Conservation (phyloP, 2,797 vertebrate genomes). For the Sternotherus odoratus region DNA sequence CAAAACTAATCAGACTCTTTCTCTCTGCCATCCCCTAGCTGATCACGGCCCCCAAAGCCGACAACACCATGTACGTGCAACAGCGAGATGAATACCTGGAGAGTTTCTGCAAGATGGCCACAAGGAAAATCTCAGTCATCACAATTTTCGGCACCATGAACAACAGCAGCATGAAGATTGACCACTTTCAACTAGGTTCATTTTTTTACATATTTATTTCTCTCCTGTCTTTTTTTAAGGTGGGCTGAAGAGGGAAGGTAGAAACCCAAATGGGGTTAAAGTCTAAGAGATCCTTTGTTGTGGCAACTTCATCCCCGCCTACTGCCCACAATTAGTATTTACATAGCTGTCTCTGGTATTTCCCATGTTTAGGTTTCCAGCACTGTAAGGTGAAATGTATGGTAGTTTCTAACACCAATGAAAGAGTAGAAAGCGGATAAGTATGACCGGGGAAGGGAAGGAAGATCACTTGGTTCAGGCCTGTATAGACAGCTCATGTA, state of each 20-base stretch:
- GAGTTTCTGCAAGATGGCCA: constrained; percentile 98
- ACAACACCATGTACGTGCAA: constrained; percentile 93
- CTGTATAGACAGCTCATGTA: neutral
- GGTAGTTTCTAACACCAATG: constrained; percentile 28
- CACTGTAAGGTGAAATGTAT: constrained; percentile 33
- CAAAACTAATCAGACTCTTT: constrained; percentile 58
- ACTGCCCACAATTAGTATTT: neutral
- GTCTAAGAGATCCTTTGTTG: constrained; percentile 13
- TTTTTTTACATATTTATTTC: constrained; percentile 36
- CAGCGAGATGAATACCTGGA: constrained; percentile 97
- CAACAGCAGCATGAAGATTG: constrained; percentile 98
- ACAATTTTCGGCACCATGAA: constrained; percentile 93
- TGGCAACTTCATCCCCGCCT: neutral
- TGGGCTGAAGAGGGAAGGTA: neutral
- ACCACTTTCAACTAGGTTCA: constrained; percentile 98
- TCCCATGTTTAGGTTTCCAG: constrained; percentile 35
- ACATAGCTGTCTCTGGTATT: neutral
- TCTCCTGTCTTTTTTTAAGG: neutral
- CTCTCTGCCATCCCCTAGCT: constrained; percentile 82
- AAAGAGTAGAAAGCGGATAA: constrained; percentile 16
- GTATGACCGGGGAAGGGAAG: neutral
- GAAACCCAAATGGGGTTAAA: neutral
- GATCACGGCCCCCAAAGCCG: constrained; percentile 91
- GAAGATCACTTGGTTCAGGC: neutral
- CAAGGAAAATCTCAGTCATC: constrained; percentile 95